Percentiles rank a stretch among this genome's conserved stretches.
Evolutionary conservation across 2,113 vertebrate species (phyloP).

Genomic region (Galeopterus variegatus): DNA sequence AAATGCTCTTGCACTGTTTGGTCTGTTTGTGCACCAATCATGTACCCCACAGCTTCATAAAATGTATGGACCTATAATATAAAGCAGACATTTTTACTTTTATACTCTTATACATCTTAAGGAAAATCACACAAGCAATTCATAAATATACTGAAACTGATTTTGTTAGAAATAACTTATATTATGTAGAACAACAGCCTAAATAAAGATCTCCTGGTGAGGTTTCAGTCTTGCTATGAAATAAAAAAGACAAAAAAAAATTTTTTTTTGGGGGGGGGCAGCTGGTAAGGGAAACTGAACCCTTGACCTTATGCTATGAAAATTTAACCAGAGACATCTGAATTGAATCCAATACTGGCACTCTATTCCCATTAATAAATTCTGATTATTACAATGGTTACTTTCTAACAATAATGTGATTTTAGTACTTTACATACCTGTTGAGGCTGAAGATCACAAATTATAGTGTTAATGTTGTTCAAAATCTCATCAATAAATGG

Average conservation of each 20-base stretch:
- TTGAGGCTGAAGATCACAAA: slow-evolving; percentile 99
- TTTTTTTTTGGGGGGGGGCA: no score
- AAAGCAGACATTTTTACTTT: slow-evolving; percentile 17
- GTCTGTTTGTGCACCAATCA: slow-evolving; percentile 99
- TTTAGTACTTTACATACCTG: slow-evolving; percentile 91
- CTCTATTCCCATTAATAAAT: neutral
- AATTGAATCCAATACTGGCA: neutral
- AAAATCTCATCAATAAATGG: slow-evolving; percentile 99
- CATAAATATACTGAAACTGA: neutral
- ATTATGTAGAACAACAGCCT: neutral
- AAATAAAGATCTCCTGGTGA: neutral
- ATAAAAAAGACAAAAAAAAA: neutral
- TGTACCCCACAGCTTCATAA: slow-evolving; percentile 99
- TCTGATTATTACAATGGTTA: neutral
- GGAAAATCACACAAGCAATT: neutral
- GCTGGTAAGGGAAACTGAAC: no score
- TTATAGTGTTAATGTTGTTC: slow-evolving; percentile 99
- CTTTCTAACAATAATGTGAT: neutral
- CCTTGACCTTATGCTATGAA: neutral
- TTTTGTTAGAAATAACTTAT: neutral
- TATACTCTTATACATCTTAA: neutral
- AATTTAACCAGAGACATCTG: neutral
- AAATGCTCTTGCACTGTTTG: slow-evolving; percentile 98
- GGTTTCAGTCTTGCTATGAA: neutral
- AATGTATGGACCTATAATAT: slow-evolving; percentile 96